Base-by-base conservation (phyloP, 2,888 invertebrate species). In the Drosophila borborema region DNA sequence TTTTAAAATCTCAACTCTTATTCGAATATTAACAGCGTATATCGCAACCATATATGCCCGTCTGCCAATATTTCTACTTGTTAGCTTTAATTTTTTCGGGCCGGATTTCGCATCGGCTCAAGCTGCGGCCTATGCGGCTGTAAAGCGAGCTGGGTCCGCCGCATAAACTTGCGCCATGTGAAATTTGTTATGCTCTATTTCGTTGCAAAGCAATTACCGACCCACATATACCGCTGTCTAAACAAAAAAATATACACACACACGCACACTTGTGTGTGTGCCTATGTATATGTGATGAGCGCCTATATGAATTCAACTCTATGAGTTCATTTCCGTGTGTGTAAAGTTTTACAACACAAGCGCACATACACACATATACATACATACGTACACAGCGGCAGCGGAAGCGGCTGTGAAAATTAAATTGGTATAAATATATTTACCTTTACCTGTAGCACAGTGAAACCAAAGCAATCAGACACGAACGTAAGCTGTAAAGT, bases 141-240 rank as follows among this genome's bases (percentile, higher is more conserved):
- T 51, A 72, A 68, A 79, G 53, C 70, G 38, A 61, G 51, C 68
- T 61, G 64, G 60, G 63, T 45, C 16, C 72, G 68, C 72, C 36
- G 54, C 23, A 79, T 79, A 80, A 80, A 81, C 81, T 88, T 88
- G 79, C 73, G 56, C 74, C 81, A 83, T 74, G 89, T 86, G 70
- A 86, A 89, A 88, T 85, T 85, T 86, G 85, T 89, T 85, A 85
- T 89, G 85, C 85, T 85, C 85, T 85, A 85, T 85, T 85, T 85
- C 85, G 71, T 86, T 72, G 89, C 76, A 85, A 85, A 89, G 85
- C 85, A 85, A 85, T 85, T 85, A 85, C 89, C 79, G 74, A 86
- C 81, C 78, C 86, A 81, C 74, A 85, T 72, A 82, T 34, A 62
- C 54, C 18, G 41, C n/a, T 40, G 43, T 46, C 69, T 58, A 58